These are phyloP conservation scores for Gymnopithys bicolor DNA, from an alignment of 2,797 vertebrate species.

Conservation along the genomic window DNA sequence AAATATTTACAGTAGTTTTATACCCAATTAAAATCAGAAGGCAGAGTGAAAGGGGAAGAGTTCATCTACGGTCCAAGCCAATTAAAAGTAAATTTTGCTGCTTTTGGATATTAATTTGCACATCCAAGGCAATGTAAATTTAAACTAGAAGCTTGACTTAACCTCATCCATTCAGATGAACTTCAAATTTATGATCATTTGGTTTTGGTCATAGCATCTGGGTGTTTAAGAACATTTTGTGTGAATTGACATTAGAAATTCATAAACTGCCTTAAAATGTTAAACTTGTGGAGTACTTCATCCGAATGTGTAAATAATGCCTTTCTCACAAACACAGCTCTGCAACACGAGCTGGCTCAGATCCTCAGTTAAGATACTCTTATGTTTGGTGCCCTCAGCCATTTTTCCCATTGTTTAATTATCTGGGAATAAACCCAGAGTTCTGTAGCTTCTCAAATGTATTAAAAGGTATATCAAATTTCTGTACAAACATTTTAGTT, in stretches of 20 bases:
- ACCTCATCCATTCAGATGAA: neutral
- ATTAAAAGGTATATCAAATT: neutral
- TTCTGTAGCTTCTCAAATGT: neutral
- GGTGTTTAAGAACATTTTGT: neutral
- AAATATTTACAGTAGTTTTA: constrained; percentile 64
- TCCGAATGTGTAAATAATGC: constrained; percentile 20
- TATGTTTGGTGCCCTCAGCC: neutral
- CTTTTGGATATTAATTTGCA: neutral
- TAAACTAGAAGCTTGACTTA: constrained; percentile 16
- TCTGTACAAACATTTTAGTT: neutral
- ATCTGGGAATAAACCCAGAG: neutral
- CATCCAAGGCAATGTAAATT: neutral
- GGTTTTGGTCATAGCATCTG: neutral
- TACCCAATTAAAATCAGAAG: constrained; percentile 45
- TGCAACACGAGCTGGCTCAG: neutral
- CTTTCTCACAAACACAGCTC: neutral
- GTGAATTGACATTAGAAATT: constrained; percentile 13
- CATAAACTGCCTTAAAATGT: neutral
- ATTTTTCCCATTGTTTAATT: neutral
- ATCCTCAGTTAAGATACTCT: neutral
- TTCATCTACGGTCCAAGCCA: neutral
- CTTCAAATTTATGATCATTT: neutral
- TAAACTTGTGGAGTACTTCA: neutral
- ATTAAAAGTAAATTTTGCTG: constrained; percentile 30
- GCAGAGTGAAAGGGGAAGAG: constrained; percentile 5